These are phyloP conservation scores for Antrozous pallidus DNA, from an alignment of 2,797 vertebrate genomes.

Conservation along the genomic window DNA sequence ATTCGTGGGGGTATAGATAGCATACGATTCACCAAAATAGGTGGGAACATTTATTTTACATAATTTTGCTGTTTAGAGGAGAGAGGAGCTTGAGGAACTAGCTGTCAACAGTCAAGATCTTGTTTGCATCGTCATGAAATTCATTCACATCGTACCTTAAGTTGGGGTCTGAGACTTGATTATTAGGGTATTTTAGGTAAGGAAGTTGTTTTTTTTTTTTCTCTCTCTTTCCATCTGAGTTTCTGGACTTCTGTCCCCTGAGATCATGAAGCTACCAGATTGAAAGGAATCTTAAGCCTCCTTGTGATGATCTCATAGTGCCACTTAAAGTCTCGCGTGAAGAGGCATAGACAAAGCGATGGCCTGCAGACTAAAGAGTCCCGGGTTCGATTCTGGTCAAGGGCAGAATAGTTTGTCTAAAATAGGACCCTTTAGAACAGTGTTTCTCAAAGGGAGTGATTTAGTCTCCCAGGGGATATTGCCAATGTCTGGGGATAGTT, in stretches of 20 bases:
- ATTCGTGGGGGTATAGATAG: slow-evolving; percentile 49
- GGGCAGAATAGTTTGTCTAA: no score
- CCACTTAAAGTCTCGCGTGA: no score
- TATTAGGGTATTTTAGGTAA: not conserved
- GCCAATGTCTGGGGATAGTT: no score
- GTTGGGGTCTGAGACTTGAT: not conserved
- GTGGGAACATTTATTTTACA: slow-evolving; percentile 63
- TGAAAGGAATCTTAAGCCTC: not conserved
- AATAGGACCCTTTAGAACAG: no score
- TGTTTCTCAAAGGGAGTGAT: no score
- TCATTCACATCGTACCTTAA: not conserved
- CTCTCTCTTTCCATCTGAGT: not conserved
- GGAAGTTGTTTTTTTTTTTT: not conserved
- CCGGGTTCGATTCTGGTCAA: no score
- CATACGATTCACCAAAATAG: slow-evolving; percentile 61
- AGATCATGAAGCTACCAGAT: not conserved
- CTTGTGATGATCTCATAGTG: no score
- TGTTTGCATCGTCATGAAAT: not conserved
- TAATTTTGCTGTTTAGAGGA: slow-evolving; percentile 54
- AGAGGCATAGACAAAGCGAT: no score
- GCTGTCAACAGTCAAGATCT: not conserved
- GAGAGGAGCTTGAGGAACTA: slow-evolving; percentile 43
- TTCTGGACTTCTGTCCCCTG: not conserved
- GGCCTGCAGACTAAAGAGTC: no score
- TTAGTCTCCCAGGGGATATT: no score